Percentiles rank a stretch among this genome's conserved stretches.
Conservation (phyloP, 2,797 vertebrate species). For the Microtus agrestis region DNA sequence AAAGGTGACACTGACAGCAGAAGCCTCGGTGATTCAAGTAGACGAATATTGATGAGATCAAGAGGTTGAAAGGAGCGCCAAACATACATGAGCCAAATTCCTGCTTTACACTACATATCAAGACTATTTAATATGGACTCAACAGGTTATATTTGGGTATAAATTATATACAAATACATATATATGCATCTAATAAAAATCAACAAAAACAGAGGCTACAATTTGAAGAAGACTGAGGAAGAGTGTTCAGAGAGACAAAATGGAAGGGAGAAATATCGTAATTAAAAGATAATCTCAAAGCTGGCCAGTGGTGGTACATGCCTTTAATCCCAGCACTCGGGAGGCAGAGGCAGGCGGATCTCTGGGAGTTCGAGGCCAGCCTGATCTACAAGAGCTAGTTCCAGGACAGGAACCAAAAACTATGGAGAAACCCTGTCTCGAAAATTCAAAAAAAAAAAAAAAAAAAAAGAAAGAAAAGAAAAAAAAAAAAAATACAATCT, state of each 20-base stretch:
- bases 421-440: too few species aligned
- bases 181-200: not conserved
- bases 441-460: too few species aligned
- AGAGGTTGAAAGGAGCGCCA: constrained; percentile 74
- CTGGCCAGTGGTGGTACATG: too few species aligned
- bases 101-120: constrained; percentile 74
- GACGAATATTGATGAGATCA: constrained; percentile 73
- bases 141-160: not conserved
- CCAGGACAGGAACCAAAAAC: too few species aligned
- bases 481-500: not conserved
- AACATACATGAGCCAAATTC: constrained; percentile 75
- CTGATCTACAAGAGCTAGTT: too few species aligned
- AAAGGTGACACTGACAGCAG: not conserved
- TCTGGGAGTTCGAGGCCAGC: too few species aligned
- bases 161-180: not conserved
- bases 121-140: not conserved
- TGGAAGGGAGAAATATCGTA: not conserved
- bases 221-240: not conserved
- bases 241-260: not conserved
- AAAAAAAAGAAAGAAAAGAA: too few species aligned
- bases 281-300: not conserved
- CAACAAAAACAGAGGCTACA: not conserved
- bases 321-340: too few species aligned
- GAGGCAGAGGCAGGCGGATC: too few species aligned
- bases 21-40: constrained; percentile 67